Base-by-base conservation (phyloP, 2,113 vertebrate species). In the Varanus salvator region DNA sequence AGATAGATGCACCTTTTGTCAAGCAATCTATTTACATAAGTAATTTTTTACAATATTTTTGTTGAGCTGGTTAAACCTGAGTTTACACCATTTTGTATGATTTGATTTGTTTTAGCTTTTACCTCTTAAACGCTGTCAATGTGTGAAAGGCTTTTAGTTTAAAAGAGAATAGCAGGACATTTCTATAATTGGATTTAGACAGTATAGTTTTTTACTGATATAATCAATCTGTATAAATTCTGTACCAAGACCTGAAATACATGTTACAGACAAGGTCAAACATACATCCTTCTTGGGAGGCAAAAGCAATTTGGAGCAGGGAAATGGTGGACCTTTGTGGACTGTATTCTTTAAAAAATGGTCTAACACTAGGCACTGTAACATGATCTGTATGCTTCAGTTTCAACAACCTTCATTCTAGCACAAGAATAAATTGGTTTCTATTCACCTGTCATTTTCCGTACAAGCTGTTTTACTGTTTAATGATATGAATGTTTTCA, bases 391-490 rank as follows among this genome's bases (percentile, higher is more conserved):
- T 76, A 76, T 60, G 21, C 21, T 64, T 60, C 4, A 71, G n/a
- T 23, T 84, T 50, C 19, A n/a, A 27, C 15, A 91, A 57, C 75
- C 25, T 44, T 15, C 86, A 72, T 87, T 90, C 31, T 0, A 64
- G 57, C 38, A 84, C 90, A 50, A 54, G 21, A 52, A 84, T 81
- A 77, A 68, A 0, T 87, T n/a, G 4, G 77, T 82, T 84, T 77
- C 54, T 78, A 69, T 80, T 88, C 27, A 38, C 7, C 77, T 90
- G 25, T 31, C 27, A 0, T 71, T 91, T 93, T 93, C 27, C 44
- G n/a, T 90, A 50, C 29, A 86, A 54, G 82, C 54, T 89, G 85
- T 91, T 89, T 6, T 27, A 23, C 3, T 85, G 48, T 82, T 87
- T 86, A 57, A 3, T 68, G 5, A 17, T 57, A 44, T 85, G 91